A percentile compares a stretch with the other conserved stretches of the same genome.
Evolutionary conservation across 2,888 invertebrate species (phyloP).

Genomic region (Thyatira batis): DNA sequence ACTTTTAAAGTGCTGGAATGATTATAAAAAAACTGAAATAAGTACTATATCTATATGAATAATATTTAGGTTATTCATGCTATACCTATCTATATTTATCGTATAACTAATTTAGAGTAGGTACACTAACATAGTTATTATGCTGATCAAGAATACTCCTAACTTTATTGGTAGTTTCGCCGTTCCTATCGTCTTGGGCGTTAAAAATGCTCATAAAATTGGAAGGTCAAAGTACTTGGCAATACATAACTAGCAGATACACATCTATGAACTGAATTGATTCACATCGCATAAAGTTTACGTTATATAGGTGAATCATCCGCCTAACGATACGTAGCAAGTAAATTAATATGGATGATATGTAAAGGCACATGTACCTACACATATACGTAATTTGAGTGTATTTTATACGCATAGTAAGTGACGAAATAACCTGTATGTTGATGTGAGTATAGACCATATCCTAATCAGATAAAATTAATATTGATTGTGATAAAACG

Average conservation of each 20-base stretch:
- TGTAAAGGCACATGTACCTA: neutral
- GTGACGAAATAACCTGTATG: constrained; percentile 1
- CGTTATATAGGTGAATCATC: constrained; percentile 37
- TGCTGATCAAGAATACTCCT: constrained; percentile 38
- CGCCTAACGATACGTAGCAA: constrained; percentile 1
- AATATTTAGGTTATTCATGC: no score
- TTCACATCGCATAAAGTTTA: constrained; percentile 37
- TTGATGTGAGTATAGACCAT: neutral
- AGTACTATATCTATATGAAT: no score
- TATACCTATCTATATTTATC: no score
- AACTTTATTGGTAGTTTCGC: constrained; percentile 48
- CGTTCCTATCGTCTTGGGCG: constrained; percentile 32
- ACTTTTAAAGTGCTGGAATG: no score
- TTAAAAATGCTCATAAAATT: constrained; percentile 54
- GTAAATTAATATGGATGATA: neutral
- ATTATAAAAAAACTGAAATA: no score
- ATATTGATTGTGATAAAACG: neutral
- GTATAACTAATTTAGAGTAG: no score
- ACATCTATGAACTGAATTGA: constrained; percentile 48
- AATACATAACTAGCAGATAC: constrained; percentile 41
- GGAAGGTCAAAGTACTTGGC: constrained; percentile 59
- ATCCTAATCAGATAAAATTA: neutral
- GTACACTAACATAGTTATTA: constrained; percentile 22
- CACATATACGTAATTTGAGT: neutral
- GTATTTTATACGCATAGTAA: neutral